Evolutionary conservation across 2,797 vertebrate species (phyloP).

Genomic region (Antrozous pallidus): DNA sequence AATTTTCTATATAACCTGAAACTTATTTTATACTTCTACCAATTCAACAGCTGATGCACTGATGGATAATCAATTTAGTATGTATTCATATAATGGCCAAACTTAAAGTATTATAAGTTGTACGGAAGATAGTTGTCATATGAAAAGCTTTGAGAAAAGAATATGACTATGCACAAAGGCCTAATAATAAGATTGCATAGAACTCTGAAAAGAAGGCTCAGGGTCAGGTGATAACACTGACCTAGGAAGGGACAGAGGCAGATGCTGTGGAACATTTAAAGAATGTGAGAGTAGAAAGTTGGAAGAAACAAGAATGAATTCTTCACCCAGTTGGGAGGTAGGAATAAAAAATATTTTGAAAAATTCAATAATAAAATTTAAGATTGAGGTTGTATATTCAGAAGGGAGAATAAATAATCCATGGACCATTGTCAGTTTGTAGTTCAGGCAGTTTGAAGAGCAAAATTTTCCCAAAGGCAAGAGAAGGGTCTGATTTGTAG

Average conservation of each 20-base stretch:
- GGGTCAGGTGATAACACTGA: not conserved
- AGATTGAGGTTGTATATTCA: not conserved
- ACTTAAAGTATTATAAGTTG: not conserved
- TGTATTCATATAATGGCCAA: not conserved
- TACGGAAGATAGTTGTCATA: not conserved
- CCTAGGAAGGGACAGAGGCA: not conserved
- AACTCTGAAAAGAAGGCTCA: not conserved
- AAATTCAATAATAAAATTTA: slow-evolving; percentile 4
- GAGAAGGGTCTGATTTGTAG: not conserved
- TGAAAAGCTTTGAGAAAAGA: not conserved
- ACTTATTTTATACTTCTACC: not conserved
- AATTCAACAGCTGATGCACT: not conserved
- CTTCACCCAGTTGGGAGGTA: not conserved
- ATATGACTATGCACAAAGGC: not conserved
- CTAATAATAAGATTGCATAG: not conserved
- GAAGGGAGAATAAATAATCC: not conserved
- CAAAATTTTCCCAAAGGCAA: not conserved
- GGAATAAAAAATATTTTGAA: not conserved
- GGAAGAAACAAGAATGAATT: not conserved
- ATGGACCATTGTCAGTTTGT: not conserved
- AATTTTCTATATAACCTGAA: not conserved
- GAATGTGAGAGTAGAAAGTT: not conserved
- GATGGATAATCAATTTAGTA: not conserved
- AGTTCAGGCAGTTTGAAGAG: not conserved
- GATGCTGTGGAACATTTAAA: not conserved